phyloP scores from a whole-genome alignment of 2,113 vertebrate genomes.

The Poeciliopsis occidentalis region DNA sequence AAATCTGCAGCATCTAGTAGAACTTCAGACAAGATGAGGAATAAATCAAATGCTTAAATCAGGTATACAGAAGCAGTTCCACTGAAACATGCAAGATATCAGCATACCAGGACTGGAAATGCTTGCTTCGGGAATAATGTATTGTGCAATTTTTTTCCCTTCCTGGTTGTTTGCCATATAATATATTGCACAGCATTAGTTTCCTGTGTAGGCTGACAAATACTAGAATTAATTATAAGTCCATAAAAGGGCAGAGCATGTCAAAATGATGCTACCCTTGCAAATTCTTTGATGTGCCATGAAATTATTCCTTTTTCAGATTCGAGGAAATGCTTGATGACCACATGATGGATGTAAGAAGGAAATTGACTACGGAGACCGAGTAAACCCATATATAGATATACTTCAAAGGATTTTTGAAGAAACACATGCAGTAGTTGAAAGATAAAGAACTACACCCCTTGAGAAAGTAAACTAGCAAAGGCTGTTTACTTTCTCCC shows the following conservation, averaged over 20 bases:
- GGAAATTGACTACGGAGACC: slow-evolving; percentile 15
- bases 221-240: neutral
- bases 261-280: neutral
- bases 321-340: slow-evolving; percentile 9
- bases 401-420: slow-evolving; percentile 44
- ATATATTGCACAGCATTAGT: neutral
- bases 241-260: too few relatives aligned
- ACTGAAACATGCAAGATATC: too few relatives aligned
- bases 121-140: neutral
- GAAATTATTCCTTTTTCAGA: slow-evolving; percentile 33
- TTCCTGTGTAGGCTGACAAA: neutral
- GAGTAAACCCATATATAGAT: slow-evolving; percentile 31
- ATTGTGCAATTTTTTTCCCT: neutral
- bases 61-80: too few relatives aligned
- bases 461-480: slow-evolving; percentile 14
- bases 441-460: slow-evolving; percentile 44
- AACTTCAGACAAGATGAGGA: too few relatives aligned
- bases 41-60: too few relatives aligned
- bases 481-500: slow-evolving; percentile 31
- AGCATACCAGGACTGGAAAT: neutral
- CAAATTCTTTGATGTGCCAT: slow-evolving; percentile 14
- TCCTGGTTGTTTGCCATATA: neutral
- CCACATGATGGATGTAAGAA: slow-evolving; percentile 27
- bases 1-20: too few relatives aligned
- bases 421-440: slow-evolving; percentile 16